Base-by-base conservation (phyloP, 2,113 vertebrate genomes). In the Nesoenas mayeri region DNA sequence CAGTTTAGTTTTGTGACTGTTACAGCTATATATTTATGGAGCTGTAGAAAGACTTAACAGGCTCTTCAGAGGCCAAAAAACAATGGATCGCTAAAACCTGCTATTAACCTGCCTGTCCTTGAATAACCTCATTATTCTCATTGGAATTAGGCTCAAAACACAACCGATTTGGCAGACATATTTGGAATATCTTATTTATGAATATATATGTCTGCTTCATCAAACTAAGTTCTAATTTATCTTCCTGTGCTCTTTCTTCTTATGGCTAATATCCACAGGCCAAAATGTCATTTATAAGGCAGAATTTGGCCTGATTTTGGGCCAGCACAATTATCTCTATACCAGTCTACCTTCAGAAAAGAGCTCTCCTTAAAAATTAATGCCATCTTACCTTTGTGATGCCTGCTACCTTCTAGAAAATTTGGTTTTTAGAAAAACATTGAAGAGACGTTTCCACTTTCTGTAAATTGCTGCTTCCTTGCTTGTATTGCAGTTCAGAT, bases 201-300 rank as follows among this genome's bases (percentile, higher is more conserved):
- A 70, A 38, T 38, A 70, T 1, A 0, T 51, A n/a, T 3, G 9
- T 20, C n/a, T 64, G 8, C 19, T 67, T 66, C 6, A 2, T 50
- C 72, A 56, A 32, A 67, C 0, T 4, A 50, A 47, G 15, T 5
- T 56, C 6, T 57, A 5, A 51, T 62, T 70, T 71, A 2, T 83
- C 42, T 32, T 42, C 50, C 29, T 48, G 16, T 6, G 20, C 6
- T 57, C 44, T 70, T 34, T 26, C 17, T 21, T 54, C 65, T 47
- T 18, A n/a, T 31, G 20, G 20, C 4, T 71, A 31, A 58, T 20
- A 47, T 22, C 20, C 16, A 12, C 19, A 44, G 36, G n/a, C 5
- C 14, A 28, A 90, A 54, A 15, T 7, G 5, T n/a, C n/a, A n/a
- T 72, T 31, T 75, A 18, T 19, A 34, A 44, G 28, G 16, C 11